These are phyloP conservation scores for Valencia hispanica DNA, from an alignment of 2,797 vertebrate genomes.

Conservation along the genomic window DNA sequence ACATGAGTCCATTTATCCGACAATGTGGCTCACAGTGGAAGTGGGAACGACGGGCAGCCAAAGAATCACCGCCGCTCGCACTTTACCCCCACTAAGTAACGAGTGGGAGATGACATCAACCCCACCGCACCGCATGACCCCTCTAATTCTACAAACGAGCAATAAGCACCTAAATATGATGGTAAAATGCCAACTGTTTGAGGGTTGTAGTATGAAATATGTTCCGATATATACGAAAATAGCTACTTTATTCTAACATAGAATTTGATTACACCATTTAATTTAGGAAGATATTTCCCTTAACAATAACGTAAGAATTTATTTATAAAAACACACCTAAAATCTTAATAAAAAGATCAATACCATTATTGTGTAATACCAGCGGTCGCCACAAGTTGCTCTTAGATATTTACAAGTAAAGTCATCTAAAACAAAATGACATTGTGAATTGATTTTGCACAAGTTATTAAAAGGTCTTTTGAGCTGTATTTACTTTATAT, in stretches of 20 bases:
- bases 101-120: constrained; percentile 33
- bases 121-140: not conserved
- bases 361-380: not conserved
- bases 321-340: not conserved
- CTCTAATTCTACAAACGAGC: not conserved
- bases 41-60: constrained; percentile 49
- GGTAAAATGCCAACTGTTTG: not conserved
- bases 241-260: not conserved
- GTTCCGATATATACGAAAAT: not conserved
- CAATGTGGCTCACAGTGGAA: constrained; percentile 51
- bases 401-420: not conserved
- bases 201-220: not conserved
- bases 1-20: constrained; percentile 69
- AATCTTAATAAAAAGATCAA: not conserved
- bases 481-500: not conserved
- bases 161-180: not conserved
- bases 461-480: not conserved
- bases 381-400: not conserved
- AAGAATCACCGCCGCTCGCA: constrained; percentile 51
- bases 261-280: not conserved
- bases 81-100: constrained; percentile 67
- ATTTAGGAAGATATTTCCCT: not conserved
- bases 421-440: not conserved
- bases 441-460: not conserved
- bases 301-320: not conserved